These are phyloP conservation scores for Papilio demoleus DNA, from an alignment of 2,888 invertebrate genomes.

Conservation along the genomic window DNA sequence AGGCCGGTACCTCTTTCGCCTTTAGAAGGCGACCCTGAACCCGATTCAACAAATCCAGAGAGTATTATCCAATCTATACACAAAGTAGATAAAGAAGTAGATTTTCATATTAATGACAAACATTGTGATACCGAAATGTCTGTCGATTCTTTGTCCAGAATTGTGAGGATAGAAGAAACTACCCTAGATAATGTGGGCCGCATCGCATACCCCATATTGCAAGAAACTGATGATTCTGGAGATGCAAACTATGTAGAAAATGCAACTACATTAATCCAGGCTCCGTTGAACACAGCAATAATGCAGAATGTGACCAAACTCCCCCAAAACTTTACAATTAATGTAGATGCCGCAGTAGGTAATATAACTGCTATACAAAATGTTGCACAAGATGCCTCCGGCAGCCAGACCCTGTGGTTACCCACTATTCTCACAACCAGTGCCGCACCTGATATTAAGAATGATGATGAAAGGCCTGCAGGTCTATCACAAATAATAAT, in stretches of 20 bases:
- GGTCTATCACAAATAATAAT: conserved; percentile 78
- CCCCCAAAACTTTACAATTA: conserved; percentile 78
- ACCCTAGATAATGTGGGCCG: conserved; percentile 69
- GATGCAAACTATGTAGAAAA: conserved; percentile 75
- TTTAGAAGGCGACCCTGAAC: conserved; percentile 71
- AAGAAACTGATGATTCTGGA: conserved; percentile 71
- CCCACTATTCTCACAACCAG: conserved; percentile 76
- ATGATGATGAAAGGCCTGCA: conserved; percentile 69
- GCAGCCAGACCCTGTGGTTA: conserved; percentile 76
- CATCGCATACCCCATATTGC: conserved; percentile 73
- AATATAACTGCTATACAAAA: conserved; percentile 78
- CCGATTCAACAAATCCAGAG: conserved; percentile 78
- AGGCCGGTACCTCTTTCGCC: conserved; percentile 73
- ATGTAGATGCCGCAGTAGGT: conserved; percentile 76
- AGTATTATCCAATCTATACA: conserved; percentile 74
- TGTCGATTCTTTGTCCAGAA: conserved; percentile 71
- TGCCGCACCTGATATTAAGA: conserved; percentile 66
- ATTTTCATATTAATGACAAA: conserved; percentile 73
- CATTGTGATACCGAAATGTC: conserved; percentile 71
- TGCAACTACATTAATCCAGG: conserved; percentile 72
- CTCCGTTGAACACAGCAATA: conserved; percentile 73
- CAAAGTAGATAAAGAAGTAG: conserved; percentile 71
- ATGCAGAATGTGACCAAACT: conserved; percentile 78
- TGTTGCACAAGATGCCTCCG: conserved; percentile 74
- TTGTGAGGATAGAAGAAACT: conserved; percentile 74